Conservation (phyloP, 2,113 vertebrate species). For the Mungos mungo region DNA sequence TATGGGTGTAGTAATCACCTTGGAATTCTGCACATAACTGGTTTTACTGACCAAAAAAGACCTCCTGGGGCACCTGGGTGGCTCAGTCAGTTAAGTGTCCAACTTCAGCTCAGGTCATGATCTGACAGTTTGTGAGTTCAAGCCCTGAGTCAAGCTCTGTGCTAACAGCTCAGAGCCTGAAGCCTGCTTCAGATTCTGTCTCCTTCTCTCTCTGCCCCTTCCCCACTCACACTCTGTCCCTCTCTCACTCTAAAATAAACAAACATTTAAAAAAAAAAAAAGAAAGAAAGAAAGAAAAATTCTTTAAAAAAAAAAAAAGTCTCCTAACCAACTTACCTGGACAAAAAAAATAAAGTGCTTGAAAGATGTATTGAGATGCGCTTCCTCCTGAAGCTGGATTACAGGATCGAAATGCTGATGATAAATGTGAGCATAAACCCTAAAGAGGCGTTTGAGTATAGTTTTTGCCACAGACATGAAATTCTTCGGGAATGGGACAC, state of each 20-base stretch:
- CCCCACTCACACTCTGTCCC: too few species aligned
- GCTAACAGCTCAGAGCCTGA: too few species aligned
- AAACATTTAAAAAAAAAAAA: too few species aligned
- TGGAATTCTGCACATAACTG: neutral
- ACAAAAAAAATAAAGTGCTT: slow-evolving; percentile 93
- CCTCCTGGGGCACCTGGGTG: neutral
- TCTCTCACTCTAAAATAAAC: too few species aligned
- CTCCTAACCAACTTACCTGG: slow-evolving; percentile 82
- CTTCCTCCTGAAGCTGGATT: slow-evolving; percentile 90
- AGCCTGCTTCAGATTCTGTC: too few species aligned
- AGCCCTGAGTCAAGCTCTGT: too few species aligned
- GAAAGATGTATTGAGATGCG: slow-evolving; percentile 91
- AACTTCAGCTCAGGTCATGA: too few species aligned
- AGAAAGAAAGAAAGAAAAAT: too few species aligned
- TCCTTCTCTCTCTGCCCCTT: too few species aligned
- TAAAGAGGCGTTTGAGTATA: slow-evolving; percentile 89
- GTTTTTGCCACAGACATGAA: slow-evolving; percentile 92
- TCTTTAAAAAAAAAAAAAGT: neutral
- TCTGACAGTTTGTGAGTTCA: too few species aligned
- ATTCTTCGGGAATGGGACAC: slow-evolving; percentile 90
- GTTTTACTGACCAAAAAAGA: neutral
- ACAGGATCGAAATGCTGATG: slow-evolving; percentile 91
- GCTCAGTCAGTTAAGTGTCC: too few species aligned
- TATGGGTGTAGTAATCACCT: neutral
- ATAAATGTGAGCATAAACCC: slow-evolving; percentile 91